These are phyloP conservation scores for Anolis apletophallus DNA, from an alignment of 2,797 vertebrate species.

Conservation along the genomic window DNA sequence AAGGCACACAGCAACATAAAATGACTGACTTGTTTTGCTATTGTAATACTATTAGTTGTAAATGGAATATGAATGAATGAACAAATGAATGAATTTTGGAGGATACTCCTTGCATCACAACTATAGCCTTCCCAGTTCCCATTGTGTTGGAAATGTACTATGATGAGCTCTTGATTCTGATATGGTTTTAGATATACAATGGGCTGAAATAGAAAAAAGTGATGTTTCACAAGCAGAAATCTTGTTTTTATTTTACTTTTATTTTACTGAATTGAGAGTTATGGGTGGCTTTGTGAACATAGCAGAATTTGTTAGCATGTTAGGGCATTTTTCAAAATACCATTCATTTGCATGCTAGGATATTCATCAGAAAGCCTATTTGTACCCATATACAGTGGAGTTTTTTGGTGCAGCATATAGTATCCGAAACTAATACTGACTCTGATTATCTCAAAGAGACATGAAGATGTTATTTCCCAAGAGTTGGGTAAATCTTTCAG, in stretches of 20 bases:
- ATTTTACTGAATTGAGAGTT: slow-evolving; percentile 34
- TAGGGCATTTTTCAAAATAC: neutral
- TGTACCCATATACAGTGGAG: slow-evolving; percentile 47
- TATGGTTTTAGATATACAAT: neutral
- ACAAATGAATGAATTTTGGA: neutral
- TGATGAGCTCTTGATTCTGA: neutral
- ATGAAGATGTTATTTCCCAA: neutral
- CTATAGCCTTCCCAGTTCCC: too few relatives aligned
- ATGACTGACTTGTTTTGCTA: neutral
- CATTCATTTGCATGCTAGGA: slow-evolving; percentile 36
- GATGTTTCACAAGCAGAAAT: neutral
- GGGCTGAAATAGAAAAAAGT: neutral
- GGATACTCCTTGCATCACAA: neutral
- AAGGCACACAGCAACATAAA: too few relatives aligned
- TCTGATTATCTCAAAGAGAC: neutral
- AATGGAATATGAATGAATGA: neutral
- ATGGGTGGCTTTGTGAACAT: slow-evolving; percentile 35
- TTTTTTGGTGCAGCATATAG: neutral
- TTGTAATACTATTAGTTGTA: neutral
- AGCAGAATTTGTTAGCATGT: slow-evolving; percentile 35
- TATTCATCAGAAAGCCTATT: neutral
- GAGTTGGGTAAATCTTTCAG: neutral
- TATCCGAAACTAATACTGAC: neutral
- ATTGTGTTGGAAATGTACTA: neutral
- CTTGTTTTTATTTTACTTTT: slow-evolving; percentile 42